Evolutionary conservation across 2,113 vertebrate species (phyloP).

Genomic region (Pygoscelis antarcticus): DNA sequence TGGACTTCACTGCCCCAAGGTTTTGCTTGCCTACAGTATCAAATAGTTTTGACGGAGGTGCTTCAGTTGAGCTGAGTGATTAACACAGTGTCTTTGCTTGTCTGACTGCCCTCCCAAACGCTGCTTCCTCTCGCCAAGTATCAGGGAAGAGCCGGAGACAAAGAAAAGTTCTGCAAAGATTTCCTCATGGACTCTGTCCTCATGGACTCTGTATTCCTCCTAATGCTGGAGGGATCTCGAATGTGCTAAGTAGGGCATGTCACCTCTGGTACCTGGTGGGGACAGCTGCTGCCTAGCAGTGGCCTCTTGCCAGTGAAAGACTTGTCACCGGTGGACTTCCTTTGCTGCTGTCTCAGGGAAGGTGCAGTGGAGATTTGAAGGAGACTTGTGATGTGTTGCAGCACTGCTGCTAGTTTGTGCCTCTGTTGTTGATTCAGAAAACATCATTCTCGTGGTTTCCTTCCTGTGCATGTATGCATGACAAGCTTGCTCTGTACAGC

Average conservation of each 20-base stretch:
- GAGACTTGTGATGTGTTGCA: neutral
- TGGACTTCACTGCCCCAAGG: neutral
- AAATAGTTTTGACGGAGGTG: neutral
- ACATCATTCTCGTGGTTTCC: neutral
- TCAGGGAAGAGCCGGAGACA: neutral
- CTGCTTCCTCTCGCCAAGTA: accelerated
- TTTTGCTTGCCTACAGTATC: neutral
- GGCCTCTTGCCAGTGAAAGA: neutral
- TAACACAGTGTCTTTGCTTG: neutral
- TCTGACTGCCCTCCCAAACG: accelerated
- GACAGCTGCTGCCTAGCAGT: neutral
- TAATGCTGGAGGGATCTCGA: neutral
- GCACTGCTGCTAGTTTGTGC: neutral
- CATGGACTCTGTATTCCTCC: neutral
- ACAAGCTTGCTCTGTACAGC: neutral
- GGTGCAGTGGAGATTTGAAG: neutral
- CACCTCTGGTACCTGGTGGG: accelerated
- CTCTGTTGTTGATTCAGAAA: neutral
- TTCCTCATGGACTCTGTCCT: neutral
- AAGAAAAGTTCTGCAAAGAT: neutral
- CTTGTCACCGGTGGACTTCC: neutral
- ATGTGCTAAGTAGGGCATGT: neutral
- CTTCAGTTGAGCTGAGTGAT: neutral
- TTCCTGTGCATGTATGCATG: neutral
- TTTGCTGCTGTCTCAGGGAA: neutral